Base-by-base conservation (phyloP, 2,888 invertebrate species). In the Cheiracanthium punctorium region DNA sequence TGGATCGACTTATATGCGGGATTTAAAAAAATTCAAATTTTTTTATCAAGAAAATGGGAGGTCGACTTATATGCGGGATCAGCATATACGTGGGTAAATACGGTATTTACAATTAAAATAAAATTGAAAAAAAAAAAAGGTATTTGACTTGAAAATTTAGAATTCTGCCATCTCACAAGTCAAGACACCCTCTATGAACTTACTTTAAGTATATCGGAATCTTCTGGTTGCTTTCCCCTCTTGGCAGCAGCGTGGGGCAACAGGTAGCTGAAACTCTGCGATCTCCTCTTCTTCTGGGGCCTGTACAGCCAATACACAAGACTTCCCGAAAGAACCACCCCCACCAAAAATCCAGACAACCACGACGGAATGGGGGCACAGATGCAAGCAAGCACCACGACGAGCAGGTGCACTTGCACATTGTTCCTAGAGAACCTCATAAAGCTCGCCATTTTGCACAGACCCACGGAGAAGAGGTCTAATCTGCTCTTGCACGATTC, bases 281-380 rank as follows among this genome's bases (percentile, higher is more conserved):
- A 58, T 58, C 17, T 58, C 58, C 5, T 24, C 20, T 17, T 58
- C 24, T 58, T 58, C 17, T 58, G 20, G 30, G 84, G 84, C 33
- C 77, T 84, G 28, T 80, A 67, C 29, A 88, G 64, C 76, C 76
- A 72, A 52, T 81, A 84, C 7, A 84, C 48, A 67, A 84, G 8
- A 69, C 67, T 33, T 30, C 75, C 71, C 20, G 88, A 88, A 58
- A 88, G 43, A 58, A 84, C 32, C 28, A 71, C 65, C 28, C 88
- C 88, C 65, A 79, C 67, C 24, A 84, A 52, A 80, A 88, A 80
- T n/a, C 88, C 88, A 32, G 80, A 80, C 17, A 88, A 41, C 80
- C 75, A 88, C 2, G 88, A 84, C 20, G 88, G 88, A 41, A 88
- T 30, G 43, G 88, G 84, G 14, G 79, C 72, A 67, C 75, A n/a